Evolutionary conservation across 2,113 vertebrate species (phyloP), one percentile per base, ranked within the genome.

Genomic region (Neofelis nebulosa): DNA sequence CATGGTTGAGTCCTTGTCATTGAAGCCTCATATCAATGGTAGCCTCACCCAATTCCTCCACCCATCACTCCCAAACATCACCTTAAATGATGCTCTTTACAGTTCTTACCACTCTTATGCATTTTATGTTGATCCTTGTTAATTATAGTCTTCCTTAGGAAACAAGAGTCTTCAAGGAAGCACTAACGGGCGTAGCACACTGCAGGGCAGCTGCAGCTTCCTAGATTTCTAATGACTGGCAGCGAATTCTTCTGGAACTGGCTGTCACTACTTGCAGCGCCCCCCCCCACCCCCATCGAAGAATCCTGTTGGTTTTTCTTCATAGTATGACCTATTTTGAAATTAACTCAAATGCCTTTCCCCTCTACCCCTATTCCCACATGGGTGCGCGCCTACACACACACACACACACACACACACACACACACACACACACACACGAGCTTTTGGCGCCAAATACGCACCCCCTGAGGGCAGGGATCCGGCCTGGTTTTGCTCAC

Each of bases 121-220:
- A 50, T 36, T 76, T 25, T 50, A 61, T 69, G 14, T 33, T 86
- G 48, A 73, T 38, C 79, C 52, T 95, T 57, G 57, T 55, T 65
- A 63, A 65, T 45, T 45, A 57, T 8, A 6, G 11, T 48, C 65
- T 78, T 89, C 73, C 36, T 83, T 23, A 27, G 31, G n/a, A 61
- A 94, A 89, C 23, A 12, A 52, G 41, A 78, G 50, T 66, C 73
- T 91, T 93, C 81, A 82, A 66, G 57, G 79, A 97, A 45, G 83
- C 74, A 74, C n/a, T 31, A 14, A 73, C 25, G 5, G 85, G 31
- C 52, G 94, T 76, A 87, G 50, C 31, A 86, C 36, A 61, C 52
- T 21, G 50, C 38, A 38, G 41, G 27, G 81, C 13, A 27, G 14
- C 45, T 55, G 33, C 79, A 81, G 45, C n/a, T 74, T 86, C 76